A percentile compares a stretch with the other conserved stretches of the same genome.
These are phyloP conservation scores for sheep (Ovis aries) DNA, from an alignment of 2,113 vertebrate species.

Conservation along the genomic window ARS-UI_Ramb_v3.0 NC_056058.1:71280001-71280500, in stretches of 20 bases:
- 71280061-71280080: not conserved
- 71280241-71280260: not conserved
- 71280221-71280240: not conserved
- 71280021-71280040: not conserved
- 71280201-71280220: not conserved
- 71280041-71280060: not conserved
- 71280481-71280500: not conserved
- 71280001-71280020: not conserved
- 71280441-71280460: not conserved
- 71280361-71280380: not conserved
- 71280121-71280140: not conserved
- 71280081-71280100: not conserved
- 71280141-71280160: not conserved
- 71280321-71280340: not conserved
- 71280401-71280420: not conserved
- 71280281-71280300: not conserved
- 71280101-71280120: not conserved
- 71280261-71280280: not conserved
- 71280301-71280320: not conserved
- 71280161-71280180: not conserved
- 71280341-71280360: not conserved
- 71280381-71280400: not conserved
- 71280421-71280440: not conserved
- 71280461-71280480: not conserved
- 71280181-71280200: not conserved